Evolutionary conservation across 2,113 vertebrate genomes (phyloP).

Genomic region (Athene cunicularia): DNA sequence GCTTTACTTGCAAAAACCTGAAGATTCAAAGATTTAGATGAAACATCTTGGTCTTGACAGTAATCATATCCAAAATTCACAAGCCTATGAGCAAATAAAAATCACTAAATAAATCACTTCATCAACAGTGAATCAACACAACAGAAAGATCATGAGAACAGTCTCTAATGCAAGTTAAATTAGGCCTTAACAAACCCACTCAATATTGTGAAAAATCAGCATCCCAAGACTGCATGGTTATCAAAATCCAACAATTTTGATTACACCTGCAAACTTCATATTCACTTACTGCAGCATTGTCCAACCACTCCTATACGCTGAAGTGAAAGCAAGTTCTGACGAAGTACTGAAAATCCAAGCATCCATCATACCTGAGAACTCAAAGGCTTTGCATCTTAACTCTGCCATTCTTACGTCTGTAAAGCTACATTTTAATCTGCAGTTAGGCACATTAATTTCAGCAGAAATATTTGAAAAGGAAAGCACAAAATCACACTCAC

Average conservation of each 20-base stretch:
- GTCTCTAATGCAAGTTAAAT: not conserved
- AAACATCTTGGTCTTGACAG: constrained; percentile 65
- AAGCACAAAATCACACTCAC: not conserved
- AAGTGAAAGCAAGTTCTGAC: not conserved
- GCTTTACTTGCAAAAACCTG: constrained; percentile 85
- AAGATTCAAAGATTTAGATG: constrained; percentile 74
- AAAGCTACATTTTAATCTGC: not conserved
- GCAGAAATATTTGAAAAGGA: not conserved
- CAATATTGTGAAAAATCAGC: not conserved
- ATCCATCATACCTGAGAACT: not conserved
- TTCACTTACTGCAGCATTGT: not conserved
- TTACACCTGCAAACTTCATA: not conserved
- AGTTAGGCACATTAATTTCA: not conserved
- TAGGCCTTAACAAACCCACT: not conserved
- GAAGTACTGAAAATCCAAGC: not conserved
- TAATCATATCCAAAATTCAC: constrained; percentile 86
- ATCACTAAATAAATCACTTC: not conserved
- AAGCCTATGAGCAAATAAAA: constrained; percentile 76
- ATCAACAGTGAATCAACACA: not conserved
- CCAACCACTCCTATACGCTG: not conserved
- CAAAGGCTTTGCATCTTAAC: not conserved
- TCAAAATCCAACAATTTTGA: not conserved
- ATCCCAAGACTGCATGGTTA: not conserved
- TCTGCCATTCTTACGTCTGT: not conserved
- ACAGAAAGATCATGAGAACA: not conserved